phyloP scores from a whole-genome alignment of 2,888 invertebrate genomes.

The Lepidocyrtoides sp. region DNA sequence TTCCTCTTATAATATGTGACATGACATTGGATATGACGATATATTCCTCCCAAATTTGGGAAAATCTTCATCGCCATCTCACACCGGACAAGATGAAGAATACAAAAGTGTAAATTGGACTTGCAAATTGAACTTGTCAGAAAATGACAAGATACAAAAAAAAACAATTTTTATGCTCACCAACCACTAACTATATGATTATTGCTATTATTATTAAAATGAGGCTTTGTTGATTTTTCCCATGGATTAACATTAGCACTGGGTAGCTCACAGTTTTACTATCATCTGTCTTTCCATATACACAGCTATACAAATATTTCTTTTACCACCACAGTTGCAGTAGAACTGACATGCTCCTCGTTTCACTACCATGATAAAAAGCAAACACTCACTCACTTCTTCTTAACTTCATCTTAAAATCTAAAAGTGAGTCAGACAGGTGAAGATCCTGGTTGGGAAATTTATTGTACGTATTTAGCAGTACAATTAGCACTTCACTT shows the following conservation, averaged over 20 bases:
- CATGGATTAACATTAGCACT: constrained; percentile 45
- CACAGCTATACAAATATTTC: background rate
- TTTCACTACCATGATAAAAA: constrained; percentile 2
- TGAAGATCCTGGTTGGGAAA: constrained; percentile 42
- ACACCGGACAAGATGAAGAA: background rate
- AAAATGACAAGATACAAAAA: constrained; percentile 60
- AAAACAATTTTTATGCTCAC: constrained; percentile 13
- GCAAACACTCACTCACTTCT: constrained; percentile 33
- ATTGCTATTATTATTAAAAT: constrained; percentile 32
- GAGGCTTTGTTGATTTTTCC: constrained; percentile 58
- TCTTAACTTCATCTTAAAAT: background rate
- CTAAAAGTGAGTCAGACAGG: constrained; percentile 45
- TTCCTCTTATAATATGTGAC: background rate
- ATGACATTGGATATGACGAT: background rate
- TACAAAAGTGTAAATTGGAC: constrained; percentile 64
- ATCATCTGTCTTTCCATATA: too few species aligned
- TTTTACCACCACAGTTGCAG: background rate
- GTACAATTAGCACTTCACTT: constrained; percentile 71
- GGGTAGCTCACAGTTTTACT: background rate
- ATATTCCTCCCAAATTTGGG: constrained; percentile 56
- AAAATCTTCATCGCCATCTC: constrained; percentile 14
- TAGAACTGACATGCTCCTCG: background rate
- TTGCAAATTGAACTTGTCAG: constrained; percentile 69
- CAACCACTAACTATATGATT: background rate
- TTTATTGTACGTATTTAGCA: constrained; percentile 66